A percentile compares a stretch with the other conserved stretches of the same genome.
Conservation (phyloP, 2,888 invertebrate species). For the Mylabris sibirica region DNA sequence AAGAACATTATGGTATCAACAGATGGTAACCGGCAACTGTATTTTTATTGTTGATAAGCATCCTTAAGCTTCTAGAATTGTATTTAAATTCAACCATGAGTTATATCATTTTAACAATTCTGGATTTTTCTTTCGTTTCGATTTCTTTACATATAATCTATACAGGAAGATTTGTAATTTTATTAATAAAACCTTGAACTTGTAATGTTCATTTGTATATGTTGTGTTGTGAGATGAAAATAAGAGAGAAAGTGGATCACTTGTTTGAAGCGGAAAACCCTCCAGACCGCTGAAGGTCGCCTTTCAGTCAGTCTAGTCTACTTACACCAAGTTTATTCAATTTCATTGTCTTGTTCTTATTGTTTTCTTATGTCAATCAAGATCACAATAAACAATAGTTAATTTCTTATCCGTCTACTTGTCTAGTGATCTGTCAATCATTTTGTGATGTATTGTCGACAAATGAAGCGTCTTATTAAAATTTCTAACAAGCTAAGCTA, state of each 20-base stretch:
- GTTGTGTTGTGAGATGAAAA: neutral
- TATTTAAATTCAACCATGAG: neutral
- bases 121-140: neutral
- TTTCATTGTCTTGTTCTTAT: neutral
- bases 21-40: slow-evolving; percentile 29
- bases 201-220: neutral
- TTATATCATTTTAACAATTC: neutral
- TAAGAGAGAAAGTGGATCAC: slow-evolving; percentile 8
- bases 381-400: neutral
- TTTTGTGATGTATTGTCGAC: neutral
- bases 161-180: neutral
- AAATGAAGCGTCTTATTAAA: neutral
- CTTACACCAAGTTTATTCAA: neutral
- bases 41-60: slow-evolving; percentile 7
- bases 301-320: neutral
- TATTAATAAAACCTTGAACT: neutral
- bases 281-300: neutral
- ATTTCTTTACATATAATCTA: neutral
- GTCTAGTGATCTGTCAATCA: neutral
- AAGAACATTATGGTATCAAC: slow-evolving; percentile 22
- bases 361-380: neutral
- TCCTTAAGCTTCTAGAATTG: neutral
- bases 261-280: neutral
- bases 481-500: neutral
- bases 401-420: neutral